Percentiles rank a stretch among this genome's conserved stretches.
Conservation (phyloP, 2,888 invertebrate species). For the Lithophane ornitopus region DNA sequence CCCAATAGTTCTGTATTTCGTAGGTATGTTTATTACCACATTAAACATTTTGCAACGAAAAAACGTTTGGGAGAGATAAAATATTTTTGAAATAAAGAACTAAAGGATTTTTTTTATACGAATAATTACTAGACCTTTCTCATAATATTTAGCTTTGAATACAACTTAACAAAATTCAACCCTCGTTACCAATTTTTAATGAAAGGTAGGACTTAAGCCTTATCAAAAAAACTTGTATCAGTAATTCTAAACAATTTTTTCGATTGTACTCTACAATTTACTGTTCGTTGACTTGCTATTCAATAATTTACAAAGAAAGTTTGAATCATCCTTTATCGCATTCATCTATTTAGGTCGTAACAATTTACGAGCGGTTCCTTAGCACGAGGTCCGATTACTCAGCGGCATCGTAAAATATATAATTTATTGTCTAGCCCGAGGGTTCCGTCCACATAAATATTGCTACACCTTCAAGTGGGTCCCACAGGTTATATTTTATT, state of each 20-base stretch:
- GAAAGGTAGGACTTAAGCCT: neutral
- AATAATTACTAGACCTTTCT: neutral
- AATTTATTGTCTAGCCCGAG: constrained; percentile 78
- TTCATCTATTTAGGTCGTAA: constrained; percentile 77
- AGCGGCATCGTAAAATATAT: constrained; percentile 85
- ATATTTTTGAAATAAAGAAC: neutral
- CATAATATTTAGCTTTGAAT: neutral
- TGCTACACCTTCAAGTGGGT: constrained; percentile 72
- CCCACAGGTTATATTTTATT: constrained; percentile 80
- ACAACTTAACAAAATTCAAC: neutral
- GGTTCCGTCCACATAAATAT: constrained; percentile 77
- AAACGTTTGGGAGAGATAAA: neutral
- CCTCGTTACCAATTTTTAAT: neutral
- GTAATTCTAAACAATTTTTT: constrained; percentile 13
- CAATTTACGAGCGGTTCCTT: constrained; percentile 79
- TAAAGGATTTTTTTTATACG: neutral
- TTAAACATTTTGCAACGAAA: neutral
- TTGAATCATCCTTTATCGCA: constrained; percentile 73
- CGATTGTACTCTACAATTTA: constrained; percentile 14
- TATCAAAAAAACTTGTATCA: constrained; percentile 9
- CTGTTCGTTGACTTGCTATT: constrained; percentile 40
- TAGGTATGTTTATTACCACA: neutral
- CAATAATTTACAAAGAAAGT: constrained; percentile 58
- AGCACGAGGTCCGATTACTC: constrained; percentile 83
- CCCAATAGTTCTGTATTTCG: neutral